Evolutionary conservation across 2,113 vertebrate genomes (phyloP).

Genomic region (Tetraodon nigroviridis): DNA sequence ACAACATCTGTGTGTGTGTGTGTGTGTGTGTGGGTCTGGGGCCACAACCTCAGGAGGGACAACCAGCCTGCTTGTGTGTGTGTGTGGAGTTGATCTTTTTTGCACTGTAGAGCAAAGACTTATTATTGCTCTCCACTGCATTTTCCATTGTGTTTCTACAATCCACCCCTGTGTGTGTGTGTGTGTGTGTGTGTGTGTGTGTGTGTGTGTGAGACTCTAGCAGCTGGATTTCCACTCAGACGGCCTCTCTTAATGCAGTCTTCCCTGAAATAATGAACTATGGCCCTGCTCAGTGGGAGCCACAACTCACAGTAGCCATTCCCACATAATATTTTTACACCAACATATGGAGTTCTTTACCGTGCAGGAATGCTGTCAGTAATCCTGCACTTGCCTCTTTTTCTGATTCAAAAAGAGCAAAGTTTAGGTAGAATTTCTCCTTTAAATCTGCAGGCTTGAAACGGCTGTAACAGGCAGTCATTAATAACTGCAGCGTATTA

Average conservation of each 20-base stretch:
- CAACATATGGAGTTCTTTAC: constrained; percentile 11
- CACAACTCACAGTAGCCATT: constrained; percentile 42
- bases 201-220: constrained; percentile 21
- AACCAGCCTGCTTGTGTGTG: constrained; percentile 21
- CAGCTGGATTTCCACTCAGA: constrained; percentile 74
- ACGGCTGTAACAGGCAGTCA: constrained; percentile 22
- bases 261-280: constrained; percentile 69
- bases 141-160: constrained; percentile 54
- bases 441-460: not conserved
- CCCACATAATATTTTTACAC: constrained; percentile 52
- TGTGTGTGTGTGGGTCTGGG: constrained; percentile 20
- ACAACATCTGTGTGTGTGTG: constrained; percentile 2
- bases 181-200: constrained; percentile 33
- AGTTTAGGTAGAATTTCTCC: constrained; percentile 10
- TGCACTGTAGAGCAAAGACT: constrained; percentile 40
- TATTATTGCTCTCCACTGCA: constrained; percentile 48
- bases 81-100: constrained; percentile 38
- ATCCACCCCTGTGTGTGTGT: constrained; percentile 15
- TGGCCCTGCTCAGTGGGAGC: constrained; percentile 59
- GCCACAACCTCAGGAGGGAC: constrained; percentile 35
- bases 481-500: constrained; percentile 30
- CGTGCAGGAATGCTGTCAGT: constrained; percentile 25
- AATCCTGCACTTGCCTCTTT: constrained; percentile 1
- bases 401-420: not conserved
- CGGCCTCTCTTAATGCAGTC: constrained; percentile 66